A percentile compares a stretch with the other conserved stretches of the same genome.
Conservation (phyloP, 2,113 vertebrate genomes). For the Picathartes gymnocephalus region DNA sequence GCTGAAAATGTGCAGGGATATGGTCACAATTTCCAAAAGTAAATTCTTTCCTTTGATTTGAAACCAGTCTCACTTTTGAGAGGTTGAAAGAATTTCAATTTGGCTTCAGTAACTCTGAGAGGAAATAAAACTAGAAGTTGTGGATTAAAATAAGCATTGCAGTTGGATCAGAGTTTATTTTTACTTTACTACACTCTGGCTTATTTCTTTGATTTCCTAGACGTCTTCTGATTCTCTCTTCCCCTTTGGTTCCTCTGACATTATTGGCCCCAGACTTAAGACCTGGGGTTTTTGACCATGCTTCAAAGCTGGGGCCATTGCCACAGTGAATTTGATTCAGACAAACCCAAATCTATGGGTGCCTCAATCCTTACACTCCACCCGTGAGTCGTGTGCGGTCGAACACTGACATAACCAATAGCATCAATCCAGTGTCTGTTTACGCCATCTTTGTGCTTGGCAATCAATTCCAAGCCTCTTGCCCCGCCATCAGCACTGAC, state of each 20-base stretch:
- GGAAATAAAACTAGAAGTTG: not conserved
- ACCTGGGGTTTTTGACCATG: not conserved
- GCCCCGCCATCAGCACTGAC: not conserved
- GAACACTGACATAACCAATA: not conserved
- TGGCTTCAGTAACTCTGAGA: not conserved
- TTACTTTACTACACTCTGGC: not conserved
- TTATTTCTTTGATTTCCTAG: not conserved
- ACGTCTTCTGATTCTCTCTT: not conserved
- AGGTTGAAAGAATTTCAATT: not conserved
- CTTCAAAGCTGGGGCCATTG: not conserved
- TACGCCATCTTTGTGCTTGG: not conserved
- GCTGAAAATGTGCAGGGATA: not conserved
- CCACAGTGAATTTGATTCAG: not conserved
- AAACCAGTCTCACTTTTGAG: not conserved
- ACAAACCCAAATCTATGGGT: not conserved
- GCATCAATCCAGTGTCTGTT: not conserved
- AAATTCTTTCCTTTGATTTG: not conserved
- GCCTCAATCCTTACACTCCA: not conserved
- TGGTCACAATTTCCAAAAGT: not conserved
- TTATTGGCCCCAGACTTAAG: not conserved
- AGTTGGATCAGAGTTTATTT: not conserved
- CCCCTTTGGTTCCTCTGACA: not conserved
- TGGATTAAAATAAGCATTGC: not conserved
- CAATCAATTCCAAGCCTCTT: not conserved
- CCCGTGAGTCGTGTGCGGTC: accelerated